These are phyloP conservation scores for Megaceryle maxima DNA, from an alignment of 2,113 vertebrate species.

Conservation along the genomic window DNA sequence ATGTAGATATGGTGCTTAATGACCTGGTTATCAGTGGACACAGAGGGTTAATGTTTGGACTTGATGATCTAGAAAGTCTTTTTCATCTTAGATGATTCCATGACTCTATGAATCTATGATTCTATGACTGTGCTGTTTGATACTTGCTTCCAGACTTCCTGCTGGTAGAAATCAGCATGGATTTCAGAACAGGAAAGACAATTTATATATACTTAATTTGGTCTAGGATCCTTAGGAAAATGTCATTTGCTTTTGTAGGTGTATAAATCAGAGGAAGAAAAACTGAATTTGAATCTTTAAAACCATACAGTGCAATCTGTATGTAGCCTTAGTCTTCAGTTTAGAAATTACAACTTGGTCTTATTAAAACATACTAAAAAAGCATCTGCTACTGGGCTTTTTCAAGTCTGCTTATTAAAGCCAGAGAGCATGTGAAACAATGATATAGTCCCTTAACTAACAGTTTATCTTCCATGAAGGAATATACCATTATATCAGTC, in stretches of 20 bases:
- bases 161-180: not conserved
- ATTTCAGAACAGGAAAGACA: not conserved
- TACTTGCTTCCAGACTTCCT: not conserved
- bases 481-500: conserved; percentile 42
- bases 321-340: not conserved
- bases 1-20: too few species aligned
- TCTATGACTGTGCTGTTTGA: not conserved
- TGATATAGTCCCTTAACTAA: conserved; percentile 48
- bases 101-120: too few species aligned
- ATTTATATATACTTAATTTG: not conserved
- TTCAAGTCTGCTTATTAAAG: conserved; percentile 56
- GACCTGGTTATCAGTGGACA: too few species aligned
- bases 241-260: not conserved
- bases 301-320: not conserved
- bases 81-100: too few species aligned
- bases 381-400: not conserved
- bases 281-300: not conserved
- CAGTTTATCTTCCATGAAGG: conserved; percentile 63
- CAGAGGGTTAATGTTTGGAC: too few species aligned
- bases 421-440: conserved; percentile 33
- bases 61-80: too few species aligned
- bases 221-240: not conserved
- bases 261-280: not conserved
- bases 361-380: conserved; percentile 20
- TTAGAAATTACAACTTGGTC: not conserved